Base-by-base conservation (phyloP, 1,140 invertebrate genomes). In the Lutraria rhynchaena region DNA sequence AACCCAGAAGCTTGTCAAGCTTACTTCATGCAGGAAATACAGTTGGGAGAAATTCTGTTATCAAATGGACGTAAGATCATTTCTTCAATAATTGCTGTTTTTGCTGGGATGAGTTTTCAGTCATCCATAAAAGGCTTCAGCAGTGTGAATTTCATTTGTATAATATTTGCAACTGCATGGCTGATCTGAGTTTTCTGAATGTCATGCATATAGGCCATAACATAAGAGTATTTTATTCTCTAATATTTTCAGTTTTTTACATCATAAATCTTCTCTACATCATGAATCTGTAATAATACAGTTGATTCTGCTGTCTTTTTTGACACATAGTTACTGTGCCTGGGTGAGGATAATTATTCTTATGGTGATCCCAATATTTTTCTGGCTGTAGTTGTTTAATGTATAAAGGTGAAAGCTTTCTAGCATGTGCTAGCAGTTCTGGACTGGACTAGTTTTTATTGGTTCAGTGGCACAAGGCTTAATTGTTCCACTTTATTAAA, bases 1-100 rank as follows among this genome's bases (percentile, higher is more conserved):
- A 80, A 80, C 29, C 61, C 67, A 44, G 51, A 69, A 70, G 76
- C 76, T 17, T 80, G 76, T 37, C 76, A 80, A 37, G 44, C 51
- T 9, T 80, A 69, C 22, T 80, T 80, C 33, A 80, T 80, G 76
- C 76, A 80, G 41, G 76, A 80, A 49, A 80, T 80, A 11, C 63
- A 80, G n/a, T 33, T 80, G 9, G 76, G 76, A 13, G 76, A 80
- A 70, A 65, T 80, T n/a, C 37, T 80, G 37, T 27, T 80, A 9
- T 57, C 76, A 37, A 80, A 67, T 70, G 76, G 76, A 57, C 76
- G 76, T 80, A 70, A 60, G 76, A 67, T 3, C 24, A 44, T 9
- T 7, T 65, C 27, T 27, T n/a, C 44, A 19, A 11, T 19, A 19
- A 11, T 11, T 46, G 44, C 19, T 46, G 44, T 46, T 46, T 46